phyloP scores from a whole-genome alignment of 2,113 vertebrate species.

The Cryptomyrus ogoouensis region DNA sequence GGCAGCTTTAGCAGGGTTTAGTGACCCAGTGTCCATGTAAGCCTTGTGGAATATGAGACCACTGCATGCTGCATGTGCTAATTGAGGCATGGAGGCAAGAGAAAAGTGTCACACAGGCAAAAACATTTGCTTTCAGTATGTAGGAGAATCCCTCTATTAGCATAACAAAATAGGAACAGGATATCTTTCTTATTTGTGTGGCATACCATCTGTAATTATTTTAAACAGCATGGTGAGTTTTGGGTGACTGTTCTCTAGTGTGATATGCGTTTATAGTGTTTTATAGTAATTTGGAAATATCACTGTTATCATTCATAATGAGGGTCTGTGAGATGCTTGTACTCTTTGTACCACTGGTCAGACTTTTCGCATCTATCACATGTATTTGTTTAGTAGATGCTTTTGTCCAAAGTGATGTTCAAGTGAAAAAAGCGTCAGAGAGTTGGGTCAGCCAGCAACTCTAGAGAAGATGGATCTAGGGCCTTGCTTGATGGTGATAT shows the following conservation, averaged over 20 bases:
- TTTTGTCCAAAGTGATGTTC: neutral
- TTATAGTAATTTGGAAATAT: neutral
- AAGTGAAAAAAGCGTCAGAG: neutral
- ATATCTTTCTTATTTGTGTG: neutral
- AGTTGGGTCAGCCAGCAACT: neutral
- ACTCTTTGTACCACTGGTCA: neutral
- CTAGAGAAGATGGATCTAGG: neutral
- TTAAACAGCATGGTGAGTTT: neutral
- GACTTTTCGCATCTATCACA: neutral
- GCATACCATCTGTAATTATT: neutral
- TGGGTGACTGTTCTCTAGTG: neutral
- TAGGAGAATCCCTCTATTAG: neutral
- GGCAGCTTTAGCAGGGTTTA: neutral
- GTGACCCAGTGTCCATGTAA: neutral
- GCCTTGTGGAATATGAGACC: neutral
- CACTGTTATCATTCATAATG: neutral
- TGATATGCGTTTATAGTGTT: neutral
- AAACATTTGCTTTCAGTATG: neutral
- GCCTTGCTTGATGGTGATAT: neutral
- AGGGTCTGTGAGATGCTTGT: neutral
- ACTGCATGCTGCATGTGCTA: neutral
- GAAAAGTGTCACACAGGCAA: neutral
- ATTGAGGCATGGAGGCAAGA: neutral
- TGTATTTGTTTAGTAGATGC: neutral
- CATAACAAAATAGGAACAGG: neutral